Conservation (phyloP, 2,797 vertebrate genomes). For the Amazona finschi region DNA sequence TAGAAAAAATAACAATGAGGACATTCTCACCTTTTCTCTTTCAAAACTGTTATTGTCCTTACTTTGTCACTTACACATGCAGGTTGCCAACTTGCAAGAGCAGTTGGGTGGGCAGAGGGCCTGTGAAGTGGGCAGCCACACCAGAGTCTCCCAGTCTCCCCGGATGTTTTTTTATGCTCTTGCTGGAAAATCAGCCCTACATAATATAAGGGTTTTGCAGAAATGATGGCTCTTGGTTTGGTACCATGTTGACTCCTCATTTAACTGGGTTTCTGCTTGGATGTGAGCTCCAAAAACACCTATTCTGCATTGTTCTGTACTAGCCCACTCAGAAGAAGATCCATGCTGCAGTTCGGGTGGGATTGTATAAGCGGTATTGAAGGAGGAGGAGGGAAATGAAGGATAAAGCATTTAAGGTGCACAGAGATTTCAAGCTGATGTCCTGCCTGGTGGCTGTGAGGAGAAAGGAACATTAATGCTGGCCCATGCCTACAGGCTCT, state of each 20-base stretch:
- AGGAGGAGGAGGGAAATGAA: not conserved
- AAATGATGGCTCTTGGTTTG: not conserved
- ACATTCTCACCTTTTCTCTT: not conserved
- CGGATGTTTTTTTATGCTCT: not conserved
- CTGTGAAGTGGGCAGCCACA: not conserved
- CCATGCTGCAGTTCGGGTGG: not conserved
- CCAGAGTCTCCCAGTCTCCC: not conserved
- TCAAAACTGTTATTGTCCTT: not conserved
- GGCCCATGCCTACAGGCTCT: not conserved
- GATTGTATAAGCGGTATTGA: not conserved
- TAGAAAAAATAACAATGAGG: not conserved
- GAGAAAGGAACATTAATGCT: not conserved
- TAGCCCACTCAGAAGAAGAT: not conserved
- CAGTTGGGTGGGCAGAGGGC: not conserved
- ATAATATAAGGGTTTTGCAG: not conserved
- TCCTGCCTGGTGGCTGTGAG: not conserved
- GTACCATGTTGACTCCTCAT: not conserved
- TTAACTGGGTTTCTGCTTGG: not conserved
- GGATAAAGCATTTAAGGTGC: not conserved
- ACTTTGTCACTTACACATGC: not conserved
- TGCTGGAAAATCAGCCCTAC: not conserved
- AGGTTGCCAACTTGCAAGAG: not conserved
- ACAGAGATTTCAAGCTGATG: not conserved
- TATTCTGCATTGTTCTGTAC: not conserved
- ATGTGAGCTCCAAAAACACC: not conserved